A percentile compares a stretch with the other conserved stretches of the same genome.
Conservation (phyloP, 2,888 invertebrate species). For the Lithodes maja region DNA sequence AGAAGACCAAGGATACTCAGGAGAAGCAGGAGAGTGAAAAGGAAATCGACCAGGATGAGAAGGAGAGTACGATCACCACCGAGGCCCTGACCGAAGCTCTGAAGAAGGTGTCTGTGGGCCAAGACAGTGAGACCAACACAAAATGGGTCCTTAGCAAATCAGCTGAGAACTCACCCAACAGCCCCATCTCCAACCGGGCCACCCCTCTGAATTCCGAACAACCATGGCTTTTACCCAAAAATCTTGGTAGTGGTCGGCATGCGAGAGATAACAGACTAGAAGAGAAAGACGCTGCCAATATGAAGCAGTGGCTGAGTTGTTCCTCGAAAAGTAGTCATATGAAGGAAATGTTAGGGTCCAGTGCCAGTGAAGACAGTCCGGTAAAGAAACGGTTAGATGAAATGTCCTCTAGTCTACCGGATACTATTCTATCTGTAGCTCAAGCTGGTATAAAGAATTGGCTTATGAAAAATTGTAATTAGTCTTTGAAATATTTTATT, state of each 20-base stretch:
- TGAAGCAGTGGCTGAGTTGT: constrained; percentile 15
- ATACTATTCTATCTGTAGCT: constrained; percentile 7
- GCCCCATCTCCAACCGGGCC: background rate
- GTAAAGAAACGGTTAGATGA: background rate
- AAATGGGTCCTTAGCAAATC: background rate
- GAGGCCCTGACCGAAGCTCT: constrained; percentile 43
- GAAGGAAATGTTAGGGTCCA: background rate
- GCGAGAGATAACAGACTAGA: constrained; percentile 15
- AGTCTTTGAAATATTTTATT: background rate
- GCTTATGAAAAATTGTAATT: constrained; percentile 18
- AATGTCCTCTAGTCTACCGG: background rate
- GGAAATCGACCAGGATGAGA: constrained; percentile 35
- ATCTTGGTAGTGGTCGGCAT: background rate
- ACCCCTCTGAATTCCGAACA: background rate
- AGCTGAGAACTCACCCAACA: background rate
- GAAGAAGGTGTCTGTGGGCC: constrained; percentile 19
- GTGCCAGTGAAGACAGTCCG: background rate
- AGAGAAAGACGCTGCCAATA: constrained; percentile 5
- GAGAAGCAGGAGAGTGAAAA: constrained; percentile 38
- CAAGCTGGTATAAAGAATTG: constrained; percentile 19
- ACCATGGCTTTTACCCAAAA: constrained; percentile 21
- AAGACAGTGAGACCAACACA: background rate
- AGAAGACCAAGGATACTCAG: constrained; percentile 33
- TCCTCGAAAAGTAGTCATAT: background rate
- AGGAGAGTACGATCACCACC: constrained; percentile 40